Percentiles rank a stretch among this genome's conserved stretches.
phyloP scores from a whole-genome alignment of 2,888 invertebrate genomes.

The Hemistola chrysoprasaria region DNA sequence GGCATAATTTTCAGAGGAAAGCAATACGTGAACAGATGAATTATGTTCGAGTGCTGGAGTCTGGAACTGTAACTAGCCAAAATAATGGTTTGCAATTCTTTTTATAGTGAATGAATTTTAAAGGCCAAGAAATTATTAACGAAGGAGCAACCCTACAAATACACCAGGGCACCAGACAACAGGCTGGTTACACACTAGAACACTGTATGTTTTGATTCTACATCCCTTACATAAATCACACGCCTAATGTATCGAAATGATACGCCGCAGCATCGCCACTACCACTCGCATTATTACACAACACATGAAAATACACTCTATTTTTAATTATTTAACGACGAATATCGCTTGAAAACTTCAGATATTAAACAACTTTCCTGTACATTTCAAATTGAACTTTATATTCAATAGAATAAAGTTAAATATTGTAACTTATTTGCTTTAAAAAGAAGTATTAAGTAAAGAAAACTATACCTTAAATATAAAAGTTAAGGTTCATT shows the following conservation, averaged over 20 bases:
- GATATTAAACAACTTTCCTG: neutral
- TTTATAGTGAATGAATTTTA: too few species aligned
- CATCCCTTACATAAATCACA: slow-evolving; percentile 77
- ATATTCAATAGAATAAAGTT: neutral
- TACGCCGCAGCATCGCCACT: slow-evolving; percentile 46
- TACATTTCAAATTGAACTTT: slow-evolving; percentile 25
- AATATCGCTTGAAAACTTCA: too few species aligned
- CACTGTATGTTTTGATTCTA: slow-evolving; percentile 75
- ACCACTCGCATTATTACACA: too few species aligned
- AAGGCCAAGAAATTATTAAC: slow-evolving; percentile 4
- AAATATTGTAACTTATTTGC: slow-evolving; percentile 4
- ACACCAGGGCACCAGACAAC: slow-evolving; percentile 3
- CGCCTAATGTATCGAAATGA: slow-evolving; percentile 79
- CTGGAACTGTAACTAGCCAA: too few species aligned
- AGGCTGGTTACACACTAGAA: slow-evolving; percentile 38
- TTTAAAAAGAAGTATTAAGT: neutral
- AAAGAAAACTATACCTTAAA: slow-evolving; percentile 13
- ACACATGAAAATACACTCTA: slow-evolving; percentile 23
- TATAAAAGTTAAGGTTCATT: slow-evolving; percentile 24
- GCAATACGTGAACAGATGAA: too few species aligned
- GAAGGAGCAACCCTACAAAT: slow-evolving; percentile 50
- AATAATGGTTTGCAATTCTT: too few species aligned
- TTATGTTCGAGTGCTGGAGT: too few species aligned
- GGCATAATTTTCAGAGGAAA: too few species aligned
- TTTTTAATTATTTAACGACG: too few species aligned